Base-by-base conservation (phyloP, 1,140 invertebrate genomes). In the Dolichoris vasculosae region DNA sequence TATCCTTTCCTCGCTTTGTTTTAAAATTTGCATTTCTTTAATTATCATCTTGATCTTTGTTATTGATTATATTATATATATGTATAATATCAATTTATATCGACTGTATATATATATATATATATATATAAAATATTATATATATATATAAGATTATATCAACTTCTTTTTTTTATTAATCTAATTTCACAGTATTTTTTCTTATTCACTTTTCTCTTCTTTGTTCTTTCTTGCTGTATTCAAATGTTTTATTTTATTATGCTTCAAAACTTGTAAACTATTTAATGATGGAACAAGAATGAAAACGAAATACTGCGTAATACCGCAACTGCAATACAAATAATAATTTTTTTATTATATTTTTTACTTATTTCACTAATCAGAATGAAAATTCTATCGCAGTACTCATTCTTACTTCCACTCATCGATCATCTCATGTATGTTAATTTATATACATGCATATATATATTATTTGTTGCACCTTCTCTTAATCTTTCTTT, bases 141-240 rank as follows among this genome's bases (percentile, higher is more conserved):
- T 89, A 88, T 87, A 59, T 64, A 85, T 51, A 67, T 81, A 46
- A 85, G 82, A 89, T 90, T 90, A 90, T 90, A 88, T 91, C 88
- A 59, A 90, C 89, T 91, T 89, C 85, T 90, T 87, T 91, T 89
- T 90, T 83, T 69, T 87, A 89, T 90, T 89, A 91, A 88, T 88
- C 88, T 92, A 91, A 88, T 88, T 88, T 82, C 89, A 88, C 83
- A 43, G 86, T 86, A 87, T 51, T 46, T 59, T 35, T 73, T 26
- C 32, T 59, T 59, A 20, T 51, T 51, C 48, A 17, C 48, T 15
- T 48, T 73, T 48, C 23, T 48, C 59, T 11, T 43, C 13, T 26
- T 32, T 17, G 38, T 75, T 11, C 30, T 59, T 63, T 55, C 6
- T 38, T 51, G 17, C 43, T 30, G n/a, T 38, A 59, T 55, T 40